These are phyloP conservation scores for Spea bombifrons DNA, from an alignment of 2,113 vertebrate species.

Conservation along the genomic window DNA sequence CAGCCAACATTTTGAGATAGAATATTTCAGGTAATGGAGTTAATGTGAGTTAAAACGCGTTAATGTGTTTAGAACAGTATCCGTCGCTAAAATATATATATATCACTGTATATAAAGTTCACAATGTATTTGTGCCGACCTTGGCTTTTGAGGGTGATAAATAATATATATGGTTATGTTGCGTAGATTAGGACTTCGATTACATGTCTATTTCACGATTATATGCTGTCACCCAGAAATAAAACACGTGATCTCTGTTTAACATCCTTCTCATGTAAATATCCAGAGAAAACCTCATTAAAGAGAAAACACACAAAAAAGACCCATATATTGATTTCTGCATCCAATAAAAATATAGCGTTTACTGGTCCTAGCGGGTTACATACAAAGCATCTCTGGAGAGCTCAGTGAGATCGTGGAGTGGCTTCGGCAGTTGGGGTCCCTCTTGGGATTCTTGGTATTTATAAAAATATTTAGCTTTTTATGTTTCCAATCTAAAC, in stretches of 20 bases:
- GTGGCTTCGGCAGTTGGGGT: too few species aligned
- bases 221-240: conserved; percentile 24
- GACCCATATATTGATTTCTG: too few species aligned
- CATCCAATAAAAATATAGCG: too few species aligned
- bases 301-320: background rate
- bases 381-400: too few species aligned
- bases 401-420: too few species aligned
- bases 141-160: conserved; percentile 26
- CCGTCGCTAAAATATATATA: conserved; percentile 13
- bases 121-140: conserved; percentile 24
- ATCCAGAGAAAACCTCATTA: background rate
- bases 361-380: too few species aligned
- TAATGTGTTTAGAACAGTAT: background rate
- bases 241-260: background rate
- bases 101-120: conserved; percentile 7
- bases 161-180: conserved; percentile 15
- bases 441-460: too few species aligned
- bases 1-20: background rate
- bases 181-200: background rate
- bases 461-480: too few species aligned
- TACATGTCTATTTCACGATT: conserved; percentile 29
- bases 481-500: too few species aligned
- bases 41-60: background rate
- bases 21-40: background rate
- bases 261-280: background rate